Base-by-base conservation (phyloP, 1,140 invertebrate species). In the Macrobrachium nipponense region DNA sequence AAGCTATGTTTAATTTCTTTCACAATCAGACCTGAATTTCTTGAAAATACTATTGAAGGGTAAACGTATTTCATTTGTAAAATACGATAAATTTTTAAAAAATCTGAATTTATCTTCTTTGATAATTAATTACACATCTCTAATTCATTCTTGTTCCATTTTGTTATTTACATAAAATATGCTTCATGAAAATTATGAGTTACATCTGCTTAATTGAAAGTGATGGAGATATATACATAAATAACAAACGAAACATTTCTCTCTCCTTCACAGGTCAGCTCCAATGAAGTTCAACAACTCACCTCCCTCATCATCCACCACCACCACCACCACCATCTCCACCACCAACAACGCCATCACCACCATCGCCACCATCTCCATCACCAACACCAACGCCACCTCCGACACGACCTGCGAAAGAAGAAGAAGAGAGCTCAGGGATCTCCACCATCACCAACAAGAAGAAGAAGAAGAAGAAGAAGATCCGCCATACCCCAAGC, bases 211-310 rank as follows among this genome's bases (percentile, higher is more conserved):
- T 36, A 36, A 1, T 36, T 36, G 27, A 36, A 36, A 36, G 4
- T 36, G 4, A 36, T 36, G 27, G 27, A 36, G 27, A 36, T 1
- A 36, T 36, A 36, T 36, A 36, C 4, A 1, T 36, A 36, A 36
- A 36, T 36, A 36, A 36, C 27, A 36, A 1, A 36, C 4, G 27
- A 36, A 36, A 36, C 4, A 51, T 51, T 77, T 17, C 78, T 20
- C 68, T 70, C 68, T 27, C 20, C 15, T 51, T 84, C 68, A 3
- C 82, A 85, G 82, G 78, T 61, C n/a, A 59, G 61, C 59, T 78
- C 44, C 62, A 61, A 85, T 85, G 82, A 79, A 64, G 82, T 78
- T 36, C 82, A 78, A 58, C 23, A 85, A 75, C 15, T 44, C 36
- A 43, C 17, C 44, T 44, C 36, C 82, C 61, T n/a, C 72, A n/a